These are phyloP conservation scores for Danio jaintianensis DNA, from an alignment of 2,797 vertebrate genomes.

Conservation along the genomic window DNA sequence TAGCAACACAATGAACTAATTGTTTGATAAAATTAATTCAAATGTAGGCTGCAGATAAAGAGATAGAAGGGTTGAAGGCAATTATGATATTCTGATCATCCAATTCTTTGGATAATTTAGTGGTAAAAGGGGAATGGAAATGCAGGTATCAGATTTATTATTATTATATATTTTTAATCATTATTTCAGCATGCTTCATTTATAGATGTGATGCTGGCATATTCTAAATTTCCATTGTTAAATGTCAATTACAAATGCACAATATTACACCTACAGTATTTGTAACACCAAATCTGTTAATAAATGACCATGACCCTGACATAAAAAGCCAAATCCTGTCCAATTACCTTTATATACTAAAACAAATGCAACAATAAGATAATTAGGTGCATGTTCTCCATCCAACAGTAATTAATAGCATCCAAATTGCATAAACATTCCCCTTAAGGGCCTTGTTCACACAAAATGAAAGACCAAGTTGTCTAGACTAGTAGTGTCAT, in stretches of 20 bases:
- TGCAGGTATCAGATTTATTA: background rate
- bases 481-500: background rate
- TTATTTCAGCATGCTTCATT: background rate
- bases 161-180: too few species aligned
- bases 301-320: background rate
- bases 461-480: background rate
- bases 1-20: background rate
- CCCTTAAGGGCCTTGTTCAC: slow-evolving; percentile 15
- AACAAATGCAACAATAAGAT: background rate
- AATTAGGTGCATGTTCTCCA: slow-evolving; percentile 4
- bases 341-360: background rate
- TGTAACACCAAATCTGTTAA: background rate
- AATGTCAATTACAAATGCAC: background rate
- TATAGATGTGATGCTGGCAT: background rate
- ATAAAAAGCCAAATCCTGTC: background rate
- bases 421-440: slow-evolving; percentile 1
- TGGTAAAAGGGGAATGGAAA: background rate
- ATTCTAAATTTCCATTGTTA: background rate
- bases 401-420: background rate
- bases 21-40: background rate
- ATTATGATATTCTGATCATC: background rate
- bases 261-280: background rate
- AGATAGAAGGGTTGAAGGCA: background rate
- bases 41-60: background rate
- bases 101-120: background rate